These are phyloP conservation scores for Lasioglossum calceatum DNA, from an alignment of 2,888 invertebrate species.

Conservation along the genomic window DNA sequence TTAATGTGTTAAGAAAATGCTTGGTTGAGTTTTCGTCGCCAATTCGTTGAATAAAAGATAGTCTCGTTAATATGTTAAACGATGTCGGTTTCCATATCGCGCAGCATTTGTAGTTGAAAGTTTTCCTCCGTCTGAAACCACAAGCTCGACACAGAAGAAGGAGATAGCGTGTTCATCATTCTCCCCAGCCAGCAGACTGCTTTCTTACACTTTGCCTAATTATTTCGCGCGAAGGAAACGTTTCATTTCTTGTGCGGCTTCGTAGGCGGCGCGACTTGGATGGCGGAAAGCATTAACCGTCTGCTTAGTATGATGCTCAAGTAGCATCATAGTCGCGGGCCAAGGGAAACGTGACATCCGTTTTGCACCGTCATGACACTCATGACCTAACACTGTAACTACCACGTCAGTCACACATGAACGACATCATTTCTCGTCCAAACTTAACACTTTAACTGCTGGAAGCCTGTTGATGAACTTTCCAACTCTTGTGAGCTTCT, in stretches of 20 bases:
- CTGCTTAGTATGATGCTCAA: slow-evolving; percentile 10
- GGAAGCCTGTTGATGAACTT: neutral
- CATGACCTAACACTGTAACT: neutral
- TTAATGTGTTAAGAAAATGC: too few relatives aligned
- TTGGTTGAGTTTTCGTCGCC: too few relatives aligned
- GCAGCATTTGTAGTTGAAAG: neutral
- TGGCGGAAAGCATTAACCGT: slow-evolving; percentile 8
- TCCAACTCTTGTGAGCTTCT: neutral
- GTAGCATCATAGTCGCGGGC: neutral
- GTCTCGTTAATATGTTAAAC: neutral
- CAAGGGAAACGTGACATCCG: slow-evolving; percentile 10
- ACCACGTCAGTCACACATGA: neutral
- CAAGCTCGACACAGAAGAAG: neutral
- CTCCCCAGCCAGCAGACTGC: neutral
- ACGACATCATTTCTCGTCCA: neutral
- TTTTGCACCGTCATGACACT: too few relatives aligned
- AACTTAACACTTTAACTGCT: neutral
- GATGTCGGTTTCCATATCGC: neutral
- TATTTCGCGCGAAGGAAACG: slow-evolving; percentile 40
- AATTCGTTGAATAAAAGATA: neutral
- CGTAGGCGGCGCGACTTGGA: neutral
- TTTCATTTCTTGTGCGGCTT: slow-evolving; percentile 25
- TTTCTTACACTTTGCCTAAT: slow-evolving; percentile 38
- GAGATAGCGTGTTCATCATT: neutral
- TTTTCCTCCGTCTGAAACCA: neutral